Evolutionary conservation across 2,888 invertebrate genomes (phyloP).

Genomic region (Epinotia demarniana): DNA sequence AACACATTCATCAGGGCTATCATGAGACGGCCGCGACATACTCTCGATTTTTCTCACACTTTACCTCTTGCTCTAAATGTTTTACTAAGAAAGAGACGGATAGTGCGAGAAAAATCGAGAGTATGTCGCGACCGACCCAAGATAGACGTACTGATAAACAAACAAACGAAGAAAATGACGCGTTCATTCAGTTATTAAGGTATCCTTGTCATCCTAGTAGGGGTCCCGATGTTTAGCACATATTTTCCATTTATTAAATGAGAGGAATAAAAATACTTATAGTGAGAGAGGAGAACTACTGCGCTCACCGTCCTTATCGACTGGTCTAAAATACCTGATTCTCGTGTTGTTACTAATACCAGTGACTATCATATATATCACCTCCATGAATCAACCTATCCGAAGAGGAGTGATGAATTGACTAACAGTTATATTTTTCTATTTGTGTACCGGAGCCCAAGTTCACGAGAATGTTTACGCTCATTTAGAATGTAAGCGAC

Average conservation of each 20-base stretch:
- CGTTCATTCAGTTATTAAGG: neutral
- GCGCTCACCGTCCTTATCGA: constrained; percentile 7
- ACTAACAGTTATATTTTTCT: constrained; percentile 54
- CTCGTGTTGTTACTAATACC: constrained; percentile 50
- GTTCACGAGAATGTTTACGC: neutral
- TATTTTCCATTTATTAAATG: too few relatives aligned
- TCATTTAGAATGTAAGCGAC: neutral
- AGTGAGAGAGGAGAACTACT: neutral
- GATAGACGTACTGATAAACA: too few relatives aligned
- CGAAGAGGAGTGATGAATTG: constrained; percentile 73
- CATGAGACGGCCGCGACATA: too few relatives aligned
- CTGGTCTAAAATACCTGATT: constrained; percentile 27
- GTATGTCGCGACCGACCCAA: too few relatives aligned
- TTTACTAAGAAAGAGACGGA: too few relatives aligned
- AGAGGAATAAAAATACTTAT: too few relatives aligned
- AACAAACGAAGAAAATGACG: neutral
- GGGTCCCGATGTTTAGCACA: too few relatives aligned
- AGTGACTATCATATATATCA: constrained; percentile 64
- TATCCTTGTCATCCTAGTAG: too few relatives aligned
- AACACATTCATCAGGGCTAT: too few relatives aligned
- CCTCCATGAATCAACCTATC: constrained; percentile 71
- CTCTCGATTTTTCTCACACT: too few relatives aligned
- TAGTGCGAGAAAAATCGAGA: too few relatives aligned
- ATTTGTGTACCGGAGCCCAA: neutral
- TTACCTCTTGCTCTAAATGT: too few relatives aligned